Base-by-base conservation (phyloP, 2,888 invertebrate species). In the Orthonychiurus folsomi region DNA sequence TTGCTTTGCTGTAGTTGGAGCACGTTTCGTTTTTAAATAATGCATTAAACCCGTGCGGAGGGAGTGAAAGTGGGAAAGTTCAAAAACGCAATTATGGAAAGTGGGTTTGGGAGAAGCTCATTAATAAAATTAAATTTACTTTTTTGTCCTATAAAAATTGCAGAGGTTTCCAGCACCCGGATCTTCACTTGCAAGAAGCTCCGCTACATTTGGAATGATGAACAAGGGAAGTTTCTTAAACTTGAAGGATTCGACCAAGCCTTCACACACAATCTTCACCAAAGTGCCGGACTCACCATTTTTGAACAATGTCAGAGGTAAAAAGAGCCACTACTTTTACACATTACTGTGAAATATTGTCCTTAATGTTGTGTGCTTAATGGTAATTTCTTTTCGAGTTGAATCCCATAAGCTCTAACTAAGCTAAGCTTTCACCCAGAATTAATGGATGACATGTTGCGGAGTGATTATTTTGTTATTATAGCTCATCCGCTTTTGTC, bases 131-230 rank as follows among this genome's bases (percentile, higher is more conserved):
- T n/a, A n/a, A n/a, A n/a, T n/a, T n/a, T n/a, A n/a, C n/a, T n/a
- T n/a, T n/a, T n/a, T n/a, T n/a, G n/a, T n/a, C n/a, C n/a, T n/a
- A n/a, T n/a, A n/a, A n/a, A n/a, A n/a, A 37, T 37, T 37, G 73
- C 69, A 74, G 75, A 86, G 84, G 80, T 83, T 28, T 80, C 82
- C 58, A 80, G 79, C 56, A 79, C 85, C 60, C 80, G 85, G 1
- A 80, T 84, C 69, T 91, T 93, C 77, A 82, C 81, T 0, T 91
- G 90, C 75, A 93, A 93, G 76, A 93, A 92, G 76, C 81, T 89
- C 65, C 83, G 83, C 0, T 86, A 92, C 73, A 80, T 92, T 23
- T 93, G 92, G 91, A 87, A 91, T 75, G 77, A 77, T 0, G 81
- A 82, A 28, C 82, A 82, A 25, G 82, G 82, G 50, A 82, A 82